phyloP scores from a whole-genome alignment of 35 echinoderm and acorn worm genomes.

The Chiridota heheva region DNA sequence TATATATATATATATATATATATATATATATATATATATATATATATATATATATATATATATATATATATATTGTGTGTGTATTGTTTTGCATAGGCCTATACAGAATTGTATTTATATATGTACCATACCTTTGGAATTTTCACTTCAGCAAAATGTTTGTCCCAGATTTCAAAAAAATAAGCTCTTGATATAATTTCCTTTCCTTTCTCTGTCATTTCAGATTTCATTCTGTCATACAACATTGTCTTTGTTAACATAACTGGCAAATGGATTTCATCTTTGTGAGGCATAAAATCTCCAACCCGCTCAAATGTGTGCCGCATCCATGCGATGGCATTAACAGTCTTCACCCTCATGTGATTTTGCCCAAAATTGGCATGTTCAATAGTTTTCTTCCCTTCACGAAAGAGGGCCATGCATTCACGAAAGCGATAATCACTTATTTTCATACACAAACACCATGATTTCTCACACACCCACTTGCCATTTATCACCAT shows the following conservation, averaged over 20 bases:
- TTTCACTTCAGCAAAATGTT: no score
- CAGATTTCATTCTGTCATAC: conserved; percentile 5
- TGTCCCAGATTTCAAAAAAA: no score
- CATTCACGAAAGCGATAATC: neutral
- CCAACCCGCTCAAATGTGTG: conserved; percentile 4
- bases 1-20: no score
- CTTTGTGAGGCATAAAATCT: conserved; percentile 2
- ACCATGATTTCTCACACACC: conserved; percentile 4
- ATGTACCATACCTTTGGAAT: no score
- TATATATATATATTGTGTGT: no score
- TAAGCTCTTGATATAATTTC: no score
- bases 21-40: no score
- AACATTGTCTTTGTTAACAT: neutral
- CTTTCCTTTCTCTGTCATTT: neutral
- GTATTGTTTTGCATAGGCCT: no score
- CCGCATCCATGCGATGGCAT: conserved; percentile 4
- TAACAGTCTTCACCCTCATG: neutral
- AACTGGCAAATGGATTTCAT: neutral
- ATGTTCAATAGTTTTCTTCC: neutral
- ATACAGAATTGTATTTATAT: no score
- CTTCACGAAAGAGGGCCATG: neutral
- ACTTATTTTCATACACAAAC: neutral
- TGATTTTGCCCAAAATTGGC: neutral
- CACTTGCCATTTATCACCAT: neutral
- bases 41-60: no score